Percentiles rank a stretch among this genome's conserved stretches.
phyloP scores from a whole-genome alignment of 2,797 vertebrate species.

The Notolepis coatsorum region DNA sequence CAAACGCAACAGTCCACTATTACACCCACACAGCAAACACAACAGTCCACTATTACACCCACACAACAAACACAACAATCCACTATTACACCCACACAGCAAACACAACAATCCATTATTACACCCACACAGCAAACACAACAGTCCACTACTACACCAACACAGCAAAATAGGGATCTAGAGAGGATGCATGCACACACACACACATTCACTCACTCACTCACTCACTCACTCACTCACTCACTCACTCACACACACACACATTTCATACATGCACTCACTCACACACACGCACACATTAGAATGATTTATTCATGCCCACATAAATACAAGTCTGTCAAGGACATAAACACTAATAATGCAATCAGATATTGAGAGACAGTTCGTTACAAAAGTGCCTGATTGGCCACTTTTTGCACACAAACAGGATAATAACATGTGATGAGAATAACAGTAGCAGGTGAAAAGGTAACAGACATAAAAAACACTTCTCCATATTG shows the following conservation, averaged over 20 bases:
- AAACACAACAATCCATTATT: constrained; percentile 64
- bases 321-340: too few relatives aligned
- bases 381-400: too few relatives aligned
- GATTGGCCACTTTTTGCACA: too few relatives aligned
- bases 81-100: constrained; percentile 48
- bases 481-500: too few relatives aligned
- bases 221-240: not conserved
- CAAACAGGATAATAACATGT: too few relatives aligned
- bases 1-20: constrained; percentile 62
- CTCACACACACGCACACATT: not conserved
- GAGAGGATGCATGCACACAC: not conserved
- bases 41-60: constrained; percentile 59
- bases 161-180: constrained; percentile 20
- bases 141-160: constrained; percentile 58
- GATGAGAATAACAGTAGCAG: too few relatives aligned
- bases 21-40: constrained; percentile 27
- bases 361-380: too few relatives aligned
- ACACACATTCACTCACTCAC: not conserved
- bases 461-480: too few relatives aligned
- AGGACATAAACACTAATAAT: too few relatives aligned
- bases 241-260: not conserved
- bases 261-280: not conserved
- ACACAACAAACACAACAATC: constrained; percentile 49
- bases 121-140: constrained; percentile 31
- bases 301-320: not conserved